phyloP scores from a whole-genome alignment of 2,113 vertebrate genomes.

The Dendropsophus ebraccatus region DNA sequence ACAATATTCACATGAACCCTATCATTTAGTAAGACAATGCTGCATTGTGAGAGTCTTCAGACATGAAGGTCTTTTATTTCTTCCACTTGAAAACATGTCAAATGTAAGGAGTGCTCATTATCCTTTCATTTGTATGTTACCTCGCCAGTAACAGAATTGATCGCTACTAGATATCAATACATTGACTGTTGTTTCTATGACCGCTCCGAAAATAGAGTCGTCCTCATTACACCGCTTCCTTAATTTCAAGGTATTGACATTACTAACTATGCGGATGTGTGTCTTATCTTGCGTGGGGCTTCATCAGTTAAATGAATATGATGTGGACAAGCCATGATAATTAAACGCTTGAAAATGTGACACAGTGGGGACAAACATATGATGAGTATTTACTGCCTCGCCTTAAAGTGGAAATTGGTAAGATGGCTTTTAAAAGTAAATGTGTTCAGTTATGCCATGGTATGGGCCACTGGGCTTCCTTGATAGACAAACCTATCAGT shows the following conservation, averaged over 20 bases:
- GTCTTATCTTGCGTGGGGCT: background rate
- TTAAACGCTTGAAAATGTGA: background rate
- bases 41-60: background rate
- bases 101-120: background rate
- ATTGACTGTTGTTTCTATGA: background rate
- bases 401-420: background rate
- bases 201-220: background rate
- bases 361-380: background rate
- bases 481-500: background rate
- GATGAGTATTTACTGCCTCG: background rate
- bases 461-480: background rate
- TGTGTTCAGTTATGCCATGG: background rate
- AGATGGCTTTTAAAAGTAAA: background rate
- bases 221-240: constrained; percentile 1
- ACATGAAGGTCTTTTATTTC: constrained; percentile 1
- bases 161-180: background rate
- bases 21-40: background rate
- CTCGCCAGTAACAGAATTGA: background rate
- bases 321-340: background rate
- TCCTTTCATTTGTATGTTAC: constrained; percentile 4
- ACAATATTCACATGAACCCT: background rate
- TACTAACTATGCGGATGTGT: background rate
- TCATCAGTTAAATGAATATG: background rate
- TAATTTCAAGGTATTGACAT: constrained; percentile 11
- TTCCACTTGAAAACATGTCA: constrained; percentile 13